Conservation (phyloP, 2,888 invertebrate genomes). For the Thumatha senex region DNA sequence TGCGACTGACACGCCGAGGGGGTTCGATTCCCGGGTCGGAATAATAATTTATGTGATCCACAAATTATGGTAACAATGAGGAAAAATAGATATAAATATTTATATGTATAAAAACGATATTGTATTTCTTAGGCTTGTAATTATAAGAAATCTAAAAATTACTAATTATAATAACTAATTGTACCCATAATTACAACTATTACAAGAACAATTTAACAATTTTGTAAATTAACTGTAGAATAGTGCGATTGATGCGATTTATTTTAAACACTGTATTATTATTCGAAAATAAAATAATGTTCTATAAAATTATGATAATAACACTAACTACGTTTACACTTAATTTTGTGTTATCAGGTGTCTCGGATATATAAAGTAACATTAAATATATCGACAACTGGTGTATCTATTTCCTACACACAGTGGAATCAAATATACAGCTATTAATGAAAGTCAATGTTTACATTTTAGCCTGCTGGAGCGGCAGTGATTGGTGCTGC, state of each 20-base stretch:
- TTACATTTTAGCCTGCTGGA: background rate
- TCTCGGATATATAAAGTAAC: no score
- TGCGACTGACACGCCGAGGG: no score
- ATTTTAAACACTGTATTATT: background rate
- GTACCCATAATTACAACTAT: background rate
- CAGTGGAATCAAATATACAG: no score
- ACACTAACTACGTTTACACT: background rate
- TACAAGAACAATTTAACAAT: background rate
- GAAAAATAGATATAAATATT: no score
- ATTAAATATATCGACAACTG: no score
- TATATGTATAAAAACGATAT: no score
- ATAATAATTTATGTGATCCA: no score
- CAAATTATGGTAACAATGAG: no score
- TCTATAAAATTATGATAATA: background rate
- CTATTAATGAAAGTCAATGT: no score
- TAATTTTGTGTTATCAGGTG: background rate
- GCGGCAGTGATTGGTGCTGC: slow-evolving; percentile 22
- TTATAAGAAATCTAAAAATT: background rate
- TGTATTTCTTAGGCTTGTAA: background rate
- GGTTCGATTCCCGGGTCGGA: no score
- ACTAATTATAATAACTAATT: background rate
- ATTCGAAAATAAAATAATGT: background rate
- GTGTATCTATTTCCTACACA: no score
- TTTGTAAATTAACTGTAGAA: background rate
- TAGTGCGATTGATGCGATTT: background rate